Evolutionary conservation across 1,140 invertebrate species (phyloP), one percentile per base, ranked within the genome.

Genomic region (Neodiprion virginianus): DNA sequence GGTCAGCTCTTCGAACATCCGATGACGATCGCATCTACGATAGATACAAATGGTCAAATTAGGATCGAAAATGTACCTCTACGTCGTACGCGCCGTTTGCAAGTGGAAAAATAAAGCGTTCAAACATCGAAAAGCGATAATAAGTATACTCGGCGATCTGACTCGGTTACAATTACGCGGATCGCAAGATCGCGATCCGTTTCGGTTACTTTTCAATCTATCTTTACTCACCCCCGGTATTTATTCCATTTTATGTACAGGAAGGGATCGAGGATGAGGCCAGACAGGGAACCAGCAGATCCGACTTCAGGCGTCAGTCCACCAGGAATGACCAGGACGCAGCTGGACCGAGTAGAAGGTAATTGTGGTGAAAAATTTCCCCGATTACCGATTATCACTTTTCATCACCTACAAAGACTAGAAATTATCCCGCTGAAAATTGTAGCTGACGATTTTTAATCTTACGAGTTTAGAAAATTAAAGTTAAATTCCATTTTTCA

Each of bases 281-380:
- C 1, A 74, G 53, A 67, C 49, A 7, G 67, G 28, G 47, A 48
- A 21, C 71, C 14, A 49, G 74, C 47, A 78, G 80, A 69, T 68
- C 74, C 2, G 85, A 83, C 67, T 77, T 80, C 8, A 79, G 74
- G 21, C 80, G 77, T 73, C 79, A 79, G 28, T 73, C 79, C 10
- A 77, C 75, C 74, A 77, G 81, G 79, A 77, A 71, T 72, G 67
- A 72, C 48, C 75, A 79, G 47, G 83, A 86, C 78, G 81, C 75
- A 69, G 74, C 83, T 67, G 82, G 79, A 73, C 75, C 83, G 8
- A 82, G 80, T 71, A 9, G 75, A 40, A 75, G 82, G 79, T 86
- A 77, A n/a, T 67, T 50, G 14, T 23, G 72, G 72, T 48, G n/a
- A 74, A 21, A 23, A 69, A 66, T 14, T 65, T 65, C 1, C 17